Evolutionary conservation across 2,888 invertebrate genomes (phyloP).

Genomic region (Glyphotaelius pellucidus): DNA sequence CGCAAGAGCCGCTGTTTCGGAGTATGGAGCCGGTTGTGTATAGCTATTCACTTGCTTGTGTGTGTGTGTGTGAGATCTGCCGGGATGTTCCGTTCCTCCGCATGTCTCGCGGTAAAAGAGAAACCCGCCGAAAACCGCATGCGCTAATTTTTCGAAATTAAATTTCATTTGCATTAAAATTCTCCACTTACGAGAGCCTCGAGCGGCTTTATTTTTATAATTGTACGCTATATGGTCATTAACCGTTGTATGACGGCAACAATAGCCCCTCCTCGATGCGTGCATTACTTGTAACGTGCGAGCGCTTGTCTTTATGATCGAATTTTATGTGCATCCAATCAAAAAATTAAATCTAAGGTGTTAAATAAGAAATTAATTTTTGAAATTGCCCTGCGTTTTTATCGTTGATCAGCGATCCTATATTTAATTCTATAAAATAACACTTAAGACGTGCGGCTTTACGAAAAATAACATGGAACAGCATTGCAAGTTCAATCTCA

Average conservation of each 20-base stretch:
- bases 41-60: constrained; percentile 17
- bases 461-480: background rate
- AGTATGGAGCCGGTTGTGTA: constrained; percentile 45
- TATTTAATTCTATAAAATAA: no score
- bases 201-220: constrained; percentile 31
- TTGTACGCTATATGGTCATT: constrained; percentile 29
- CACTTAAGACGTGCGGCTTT: background rate
- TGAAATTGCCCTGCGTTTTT: background rate
- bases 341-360: background rate
- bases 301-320: background rate
- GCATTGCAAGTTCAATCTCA: background rate
- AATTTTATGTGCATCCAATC: background rate
- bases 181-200: constrained; percentile 25
- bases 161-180: constrained; percentile 49
- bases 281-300: background rate
- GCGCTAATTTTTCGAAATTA: constrained; percentile 36
- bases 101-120: constrained; percentile 52
- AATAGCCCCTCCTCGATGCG: background rate
- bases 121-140: constrained; percentile 47
- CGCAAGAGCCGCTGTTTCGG: constrained; percentile 27
- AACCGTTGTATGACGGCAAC: constrained; percentile 13
- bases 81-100: constrained; percentile 55
- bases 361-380: background rate
- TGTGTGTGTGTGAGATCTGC: constrained; percentile 22
- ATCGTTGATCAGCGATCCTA: background rate